Base-by-base conservation (phyloP, 2,888 invertebrate genomes). In the Anodontia alba region DNA sequence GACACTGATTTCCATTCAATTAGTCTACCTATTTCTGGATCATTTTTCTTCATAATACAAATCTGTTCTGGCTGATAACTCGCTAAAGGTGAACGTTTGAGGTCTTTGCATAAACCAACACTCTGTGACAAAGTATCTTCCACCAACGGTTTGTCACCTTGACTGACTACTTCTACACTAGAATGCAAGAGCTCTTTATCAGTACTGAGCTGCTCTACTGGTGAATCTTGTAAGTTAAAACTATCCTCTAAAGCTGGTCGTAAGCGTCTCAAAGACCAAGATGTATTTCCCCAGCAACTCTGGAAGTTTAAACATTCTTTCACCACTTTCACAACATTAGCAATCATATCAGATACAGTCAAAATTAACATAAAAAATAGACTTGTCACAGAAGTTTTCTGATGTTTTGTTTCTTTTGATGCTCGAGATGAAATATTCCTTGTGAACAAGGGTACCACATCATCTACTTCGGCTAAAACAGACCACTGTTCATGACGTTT, bases 21-120 rank as follows among this genome's bases (percentile, higher is more conserved):
- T n/a, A n/a, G n/a, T n/a, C n/a, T n/a, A 31, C n/a, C 69, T n/a
- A 62, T 23, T 7, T 31, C 31, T 54, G 70, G 70, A 31, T 70
- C 70, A 17, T 49, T 23, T n/a, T 2, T 12, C 46, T 69, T 49
- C 17, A 51, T 23, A 15, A 51, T 51, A 51, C 51, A 5, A 51
- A 12, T 17, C 5, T n/a, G 23, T 17, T 51, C 10, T 51, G 17
- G 20, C 20, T 17, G 17, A 5, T 15, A n/a, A 51, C 20, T 20
- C 12, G 20, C 12, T 20, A 5, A 10, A 10, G 51, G n/a, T n/a
- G n/a, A n/a, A n/a, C n/a, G n/a, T n/a, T n/a, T n/a, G n/a, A n/a
- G 43, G n/a, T n/a, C n/a, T n/a, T n/a, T n/a, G n/a, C n/a, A n/a
- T n/a, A n/a, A n/a, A n/a, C n/a, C n/a, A n/a, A n/a, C n/a, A n/a